Evolutionary conservation across 2,888 invertebrate species (phyloP).

Genomic region (Amphipoea oculea): DNA sequence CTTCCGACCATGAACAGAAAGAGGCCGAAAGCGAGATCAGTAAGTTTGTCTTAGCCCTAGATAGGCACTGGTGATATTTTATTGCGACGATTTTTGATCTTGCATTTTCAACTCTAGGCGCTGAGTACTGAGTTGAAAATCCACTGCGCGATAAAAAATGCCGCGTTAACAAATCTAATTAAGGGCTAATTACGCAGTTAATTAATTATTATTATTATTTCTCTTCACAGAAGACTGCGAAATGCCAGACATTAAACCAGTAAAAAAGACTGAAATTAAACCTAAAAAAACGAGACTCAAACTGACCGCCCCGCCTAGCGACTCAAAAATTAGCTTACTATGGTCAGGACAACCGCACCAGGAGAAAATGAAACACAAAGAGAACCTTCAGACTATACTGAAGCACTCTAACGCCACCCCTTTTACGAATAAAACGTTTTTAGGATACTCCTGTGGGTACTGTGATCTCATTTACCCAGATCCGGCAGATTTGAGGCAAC

Average conservation of each 20-base stretch:
- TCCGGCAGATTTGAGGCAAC: conserved; percentile 75
- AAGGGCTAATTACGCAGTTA: no score
- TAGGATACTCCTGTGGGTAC: conserved; percentile 82
- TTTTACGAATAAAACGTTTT: conserved; percentile 79
- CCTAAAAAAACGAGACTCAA: conserved; percentile 61
- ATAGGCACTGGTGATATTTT: no score
- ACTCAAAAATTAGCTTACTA: conserved; percentile 68
- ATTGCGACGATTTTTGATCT: no score
- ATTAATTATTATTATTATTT: neutral
- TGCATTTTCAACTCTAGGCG: no score
- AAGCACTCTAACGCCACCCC: conserved; percentile 82
- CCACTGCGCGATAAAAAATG: no score
- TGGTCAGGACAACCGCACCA: conserved; percentile 68
- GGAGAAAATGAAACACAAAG: conserved; percentile 79
- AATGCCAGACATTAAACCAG: conserved; percentile 61
- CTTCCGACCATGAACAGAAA: neutral
- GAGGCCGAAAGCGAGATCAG: neutral
- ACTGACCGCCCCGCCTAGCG: conserved; percentile 63
- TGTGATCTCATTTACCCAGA: conserved; percentile 80
- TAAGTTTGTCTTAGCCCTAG: no score
- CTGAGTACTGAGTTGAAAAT: no score
- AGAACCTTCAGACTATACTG: conserved; percentile 79
- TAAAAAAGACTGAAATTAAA: conserved; percentile 60
- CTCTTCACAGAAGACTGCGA: conserved; percentile 72
- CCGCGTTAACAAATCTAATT: no score